phyloP scores from a whole-genome alignment of 2,113 vertebrate species.

The Dryoscopus gambensis region DNA sequence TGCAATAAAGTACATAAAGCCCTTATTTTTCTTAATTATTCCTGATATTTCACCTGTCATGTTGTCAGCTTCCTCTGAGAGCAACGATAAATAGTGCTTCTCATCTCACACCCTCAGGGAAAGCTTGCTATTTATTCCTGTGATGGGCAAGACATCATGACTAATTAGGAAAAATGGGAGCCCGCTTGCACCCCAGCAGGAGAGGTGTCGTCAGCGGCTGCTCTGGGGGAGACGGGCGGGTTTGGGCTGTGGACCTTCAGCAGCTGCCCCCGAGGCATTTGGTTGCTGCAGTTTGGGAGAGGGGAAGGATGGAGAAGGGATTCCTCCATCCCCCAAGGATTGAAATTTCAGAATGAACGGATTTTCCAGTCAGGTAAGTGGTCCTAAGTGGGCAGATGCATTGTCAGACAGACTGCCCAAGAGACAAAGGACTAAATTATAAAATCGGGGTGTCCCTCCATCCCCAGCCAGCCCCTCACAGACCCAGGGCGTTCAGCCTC shows the following conservation, averaged over 20 bases:
- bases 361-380: rapidly evolving
- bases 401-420: rapidly evolving
- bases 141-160: slow-evolving; percentile 75
- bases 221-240: rapidly evolving
- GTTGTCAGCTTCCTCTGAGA: slow-evolving; percentile 74
- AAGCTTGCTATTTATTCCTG: slow-evolving; percentile 76
- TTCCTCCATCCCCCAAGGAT: rapidly evolving
- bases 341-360: rapidly evolving
- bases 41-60: slow-evolving; percentile 70
- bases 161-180: slow-evolving; percentile 78
- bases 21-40: slow-evolving; percentile 81
- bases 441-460: rapidly evolving
- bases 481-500: not conserved
- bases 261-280: not conserved
- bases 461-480: not conserved
- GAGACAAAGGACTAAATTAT: not conserved
- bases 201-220: not conserved
- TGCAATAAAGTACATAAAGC: slow-evolving; percentile 31
- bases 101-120: slow-evolving; percentile 72
- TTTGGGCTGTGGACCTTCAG: not conserved
- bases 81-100: slow-evolving; percentile 73
- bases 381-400: rapidly evolving
- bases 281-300: not conserved
- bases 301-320: not conserved
- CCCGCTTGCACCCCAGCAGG: slow-evolving; percentile 36